Evolutionary conservation across 2,888 invertebrate species (phyloP), one percentile per base, ranked within the genome.

Genomic region (Palloptera scutellata): DNA sequence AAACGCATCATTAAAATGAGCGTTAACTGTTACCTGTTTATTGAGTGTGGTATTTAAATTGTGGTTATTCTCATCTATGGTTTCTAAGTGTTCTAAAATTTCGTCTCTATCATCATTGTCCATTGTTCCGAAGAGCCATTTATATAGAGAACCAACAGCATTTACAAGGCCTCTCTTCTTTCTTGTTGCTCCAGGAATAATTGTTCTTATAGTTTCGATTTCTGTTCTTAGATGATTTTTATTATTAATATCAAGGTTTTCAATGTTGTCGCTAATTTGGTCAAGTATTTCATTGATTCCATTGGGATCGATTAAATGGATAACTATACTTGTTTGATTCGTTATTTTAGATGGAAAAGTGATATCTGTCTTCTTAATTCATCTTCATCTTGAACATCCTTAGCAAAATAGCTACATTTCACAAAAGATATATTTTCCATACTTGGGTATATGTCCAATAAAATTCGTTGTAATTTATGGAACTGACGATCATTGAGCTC

Each of bases 341-440:
- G 6, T 6, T 6, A 30, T 4, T 6, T 57, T 66, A 67, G 61
- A 51, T 73, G 69, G 54, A 69, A 70, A 10, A 68, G 30, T 58
- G 61, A 59, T 62, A 73, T 73, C 42, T 71, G 60, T 69, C 69
- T 66, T 13, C 19, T 59, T 48, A 65, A 53, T 66, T 72, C 70
- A 19, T 64, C 60, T 58, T 71, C 67, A 42, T 68, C 64, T 66
- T 40, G 55, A 11, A 71, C 69, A 41, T 71, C 66, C 64, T 65
- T 60, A 19, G 61, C 66, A 61, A 58, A 53, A 65, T 55, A 55
- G 12, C 1, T 13, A 8, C 52, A 45, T 54, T 55, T 54, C 42
- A 63, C 58, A 40, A 58, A 42, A n/a, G 8, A 13, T 30, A 55
- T 45, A 20, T 41, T 43, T 54, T 63, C 41, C 40, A 58, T 51